These are phyloP conservation scores for Diabrotica balteata DNA, from an alignment of 2,888 invertebrate genomes.

Conservation along the genomic window DNA sequence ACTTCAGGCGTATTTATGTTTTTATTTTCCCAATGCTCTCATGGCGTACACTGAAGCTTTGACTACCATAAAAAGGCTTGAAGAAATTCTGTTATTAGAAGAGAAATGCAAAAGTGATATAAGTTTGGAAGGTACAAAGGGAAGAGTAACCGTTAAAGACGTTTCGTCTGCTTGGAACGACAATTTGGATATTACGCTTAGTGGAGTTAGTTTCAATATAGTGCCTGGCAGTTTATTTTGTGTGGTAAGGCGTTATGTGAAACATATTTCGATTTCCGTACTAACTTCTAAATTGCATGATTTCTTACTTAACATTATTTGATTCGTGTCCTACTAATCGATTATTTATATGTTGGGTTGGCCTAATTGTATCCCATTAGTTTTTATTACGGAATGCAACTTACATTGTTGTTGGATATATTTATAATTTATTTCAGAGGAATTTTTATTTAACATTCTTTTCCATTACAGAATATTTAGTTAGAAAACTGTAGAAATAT, in stretches of 20 bases:
- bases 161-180: not conserved
- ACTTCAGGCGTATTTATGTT: conserved; percentile 60
- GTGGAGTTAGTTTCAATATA: not conserved
- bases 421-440: too few relatives aligned
- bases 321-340: too few relatives aligned
- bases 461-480: too few relatives aligned
- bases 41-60: conserved; percentile 48
- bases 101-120: conserved; percentile 31
- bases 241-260: not conserved
- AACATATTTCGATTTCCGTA: too few relatives aligned
- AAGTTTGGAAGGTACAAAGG: not conserved
- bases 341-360: too few relatives aligned
- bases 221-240: not conserved
- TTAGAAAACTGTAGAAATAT: too few relatives aligned
- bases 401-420: too few relatives aligned
- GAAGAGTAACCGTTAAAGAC: not conserved
- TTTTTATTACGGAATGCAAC: too few relatives aligned
- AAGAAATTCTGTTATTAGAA: conserved; percentile 47
- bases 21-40: conserved; percentile 47
- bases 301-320: too few relatives aligned
- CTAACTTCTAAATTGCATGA: too few relatives aligned
- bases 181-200: not conserved
- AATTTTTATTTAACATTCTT: too few relatives aligned
- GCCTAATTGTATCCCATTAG: too few relatives aligned
- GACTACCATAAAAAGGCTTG: conserved; percentile 47